Conservation (phyloP, 2,797 vertebrate genomes). For the Peromyscus eremicus region DNA sequence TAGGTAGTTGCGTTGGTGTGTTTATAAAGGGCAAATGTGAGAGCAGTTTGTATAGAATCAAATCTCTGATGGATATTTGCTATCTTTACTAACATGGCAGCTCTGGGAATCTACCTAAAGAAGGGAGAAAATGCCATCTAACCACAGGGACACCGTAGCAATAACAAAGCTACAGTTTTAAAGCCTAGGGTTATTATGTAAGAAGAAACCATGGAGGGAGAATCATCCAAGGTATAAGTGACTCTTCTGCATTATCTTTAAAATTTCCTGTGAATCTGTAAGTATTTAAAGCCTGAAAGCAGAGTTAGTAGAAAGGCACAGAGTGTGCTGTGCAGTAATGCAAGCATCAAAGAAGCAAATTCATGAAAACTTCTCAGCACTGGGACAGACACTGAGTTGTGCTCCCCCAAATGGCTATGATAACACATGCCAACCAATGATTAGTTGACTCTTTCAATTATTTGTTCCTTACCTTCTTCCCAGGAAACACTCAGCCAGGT, state of each 20-base stretch:
- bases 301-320: not conserved
- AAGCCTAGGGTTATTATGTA: not conserved
- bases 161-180: not conserved
- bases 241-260: not conserved
- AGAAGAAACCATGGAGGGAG: not conserved
- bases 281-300: not conserved
- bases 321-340: not conserved
- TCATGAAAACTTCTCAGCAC: not conserved
- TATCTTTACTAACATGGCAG: not conserved
- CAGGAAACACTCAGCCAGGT: not conserved
- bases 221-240: not conserved
- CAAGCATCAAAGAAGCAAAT: not conserved
- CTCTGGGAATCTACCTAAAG: not conserved
- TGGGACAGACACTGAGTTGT: not conserved
- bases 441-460: not conserved
- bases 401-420: not conserved
- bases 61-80: not conserved
- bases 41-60: not conserved
- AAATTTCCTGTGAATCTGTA: not conserved
- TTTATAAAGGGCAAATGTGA: fast-evolving
- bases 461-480: not conserved
- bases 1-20: not conserved
- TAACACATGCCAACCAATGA: too few species aligned
- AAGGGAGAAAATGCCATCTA: not conserved
- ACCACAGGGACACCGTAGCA: not conserved